Evolutionary conservation across 2,888 invertebrate species (phyloP).

Genomic region (Trichogramma evanescens): DNA sequence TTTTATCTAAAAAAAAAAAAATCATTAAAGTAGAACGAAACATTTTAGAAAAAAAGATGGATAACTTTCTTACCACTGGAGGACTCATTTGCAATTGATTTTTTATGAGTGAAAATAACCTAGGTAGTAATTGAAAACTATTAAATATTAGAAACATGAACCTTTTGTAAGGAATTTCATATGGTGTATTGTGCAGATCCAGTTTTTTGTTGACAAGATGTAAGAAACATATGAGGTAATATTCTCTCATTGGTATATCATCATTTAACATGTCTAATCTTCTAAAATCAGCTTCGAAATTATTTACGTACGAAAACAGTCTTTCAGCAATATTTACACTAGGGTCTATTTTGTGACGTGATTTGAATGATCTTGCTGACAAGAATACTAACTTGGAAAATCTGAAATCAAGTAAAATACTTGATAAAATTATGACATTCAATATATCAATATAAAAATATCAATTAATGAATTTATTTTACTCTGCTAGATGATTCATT

Average conservation of each 20-base stretch:
- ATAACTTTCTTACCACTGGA: constrained; percentile 34
- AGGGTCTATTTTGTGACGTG: too few relatives aligned
- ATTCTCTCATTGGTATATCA: constrained; percentile 31
- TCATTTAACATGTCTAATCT: constrained; percentile 27
- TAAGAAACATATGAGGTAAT: constrained; percentile 37
- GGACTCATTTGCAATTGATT: constrained; percentile 53
- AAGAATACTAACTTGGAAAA: too few relatives aligned
- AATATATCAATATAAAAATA: too few relatives aligned
- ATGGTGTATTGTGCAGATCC: constrained; percentile 38
- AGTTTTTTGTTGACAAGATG: constrained; percentile 46
- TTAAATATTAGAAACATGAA: constrained; percentile 41
- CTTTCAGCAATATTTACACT: too few relatives aligned
- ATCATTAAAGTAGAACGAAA: constrained; percentile 12
- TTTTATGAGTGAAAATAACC: constrained; percentile 53
- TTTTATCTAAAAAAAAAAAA: constrained; percentile 43
- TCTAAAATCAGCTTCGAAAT: constrained; percentile 43
- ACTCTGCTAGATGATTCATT: constrained; percentile 22
- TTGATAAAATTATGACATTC: constrained; percentile 2
- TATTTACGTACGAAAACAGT: constrained; percentile 24
- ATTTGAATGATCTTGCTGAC: too few relatives aligned
- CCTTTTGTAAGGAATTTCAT: constrained; percentile 42
- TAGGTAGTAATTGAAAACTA: constrained; percentile 51
- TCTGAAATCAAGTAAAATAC: too few relatives aligned
- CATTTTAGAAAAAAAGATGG: not conserved
- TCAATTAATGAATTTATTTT: not conserved